phyloP scores from a whole-genome alignment of 2,797 vertebrate genomes.

The Toxotes lorentzi region DNA sequence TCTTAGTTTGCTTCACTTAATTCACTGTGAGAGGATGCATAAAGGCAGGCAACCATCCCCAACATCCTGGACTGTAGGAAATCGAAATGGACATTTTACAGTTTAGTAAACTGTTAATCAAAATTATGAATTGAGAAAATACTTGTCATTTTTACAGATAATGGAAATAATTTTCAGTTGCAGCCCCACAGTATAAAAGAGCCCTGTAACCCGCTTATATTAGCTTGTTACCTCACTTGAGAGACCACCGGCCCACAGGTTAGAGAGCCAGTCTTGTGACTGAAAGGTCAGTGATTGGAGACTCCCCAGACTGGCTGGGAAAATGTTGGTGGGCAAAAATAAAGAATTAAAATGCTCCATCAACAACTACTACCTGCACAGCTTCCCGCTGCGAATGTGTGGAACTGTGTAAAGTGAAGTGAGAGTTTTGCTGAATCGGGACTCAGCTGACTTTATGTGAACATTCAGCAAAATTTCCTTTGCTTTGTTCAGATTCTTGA shows the following conservation, averaged over 20 bases:
- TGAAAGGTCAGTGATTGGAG: neutral
- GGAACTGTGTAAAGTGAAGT: neutral
- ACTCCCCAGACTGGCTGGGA: constrained; percentile 3
- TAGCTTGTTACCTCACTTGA: neutral
- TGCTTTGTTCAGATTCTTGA: neutral
- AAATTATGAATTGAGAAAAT: neutral
- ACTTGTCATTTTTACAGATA: neutral
- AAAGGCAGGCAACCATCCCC: neutral
- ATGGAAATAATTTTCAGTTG: neutral
- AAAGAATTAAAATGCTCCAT: neutral
- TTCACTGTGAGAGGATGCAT: neutral
- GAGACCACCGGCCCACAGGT: neutral
- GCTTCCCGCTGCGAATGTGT: constrained; percentile 13
- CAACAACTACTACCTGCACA: neutral
- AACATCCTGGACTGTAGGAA: neutral
- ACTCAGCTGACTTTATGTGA: neutral
- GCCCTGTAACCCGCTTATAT: neutral
- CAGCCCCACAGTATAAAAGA: neutral
- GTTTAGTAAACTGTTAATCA: neutral
- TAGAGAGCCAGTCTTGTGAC: constrained; percentile 9
- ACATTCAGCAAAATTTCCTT: neutral
- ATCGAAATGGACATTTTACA: neutral
- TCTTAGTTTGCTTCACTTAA: constrained; percentile 1
- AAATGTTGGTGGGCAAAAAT: constrained; percentile 3
- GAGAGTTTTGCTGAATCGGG: constrained; percentile 22